Percentiles rank a stretch among this genome's conserved stretches.
Evolutionary conservation across 2,113 vertebrate genomes (phyloP).

Genomic region (Podilymbus podiceps): DNA sequence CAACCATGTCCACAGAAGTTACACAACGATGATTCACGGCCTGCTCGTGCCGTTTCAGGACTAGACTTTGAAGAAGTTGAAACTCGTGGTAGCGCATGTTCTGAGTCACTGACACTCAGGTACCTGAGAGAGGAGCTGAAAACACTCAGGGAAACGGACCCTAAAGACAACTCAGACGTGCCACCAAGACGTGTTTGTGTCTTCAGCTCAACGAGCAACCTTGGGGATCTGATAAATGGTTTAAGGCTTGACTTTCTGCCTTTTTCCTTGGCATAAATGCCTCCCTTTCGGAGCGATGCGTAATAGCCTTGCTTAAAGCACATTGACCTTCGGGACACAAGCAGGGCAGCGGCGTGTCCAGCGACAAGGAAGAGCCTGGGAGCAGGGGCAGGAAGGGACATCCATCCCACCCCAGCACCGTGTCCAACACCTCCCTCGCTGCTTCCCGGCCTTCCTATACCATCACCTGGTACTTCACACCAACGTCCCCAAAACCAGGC

Average conservation of each 20-base stretch:
- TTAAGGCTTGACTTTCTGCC: neutral
- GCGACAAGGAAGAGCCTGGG: neutral
- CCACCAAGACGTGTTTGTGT: neutral
- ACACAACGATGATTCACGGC: neutral
- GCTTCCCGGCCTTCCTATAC: neutral
- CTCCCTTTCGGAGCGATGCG: neutral
- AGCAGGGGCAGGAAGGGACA: neutral
- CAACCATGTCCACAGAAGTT: neutral
- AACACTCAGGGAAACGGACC: neutral
- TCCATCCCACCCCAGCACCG: neutral
- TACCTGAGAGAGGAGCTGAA: neutral
- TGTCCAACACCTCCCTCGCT: neutral
- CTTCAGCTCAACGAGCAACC: neutral
- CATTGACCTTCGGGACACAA: neutral
- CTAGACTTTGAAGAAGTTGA: neutral
- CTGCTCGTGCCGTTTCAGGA: neutral
- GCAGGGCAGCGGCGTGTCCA: neutral
- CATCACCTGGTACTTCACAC: neutral
- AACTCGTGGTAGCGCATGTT: neutral
- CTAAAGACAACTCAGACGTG: neutral
- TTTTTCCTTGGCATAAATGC: neutral
- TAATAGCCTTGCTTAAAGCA: neutral
- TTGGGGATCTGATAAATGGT: neutral
- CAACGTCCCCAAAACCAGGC: neutral
- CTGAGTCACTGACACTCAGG: neutral